Evolutionary conservation across 2,113 vertebrate species (phyloP), one percentile per base, ranked within the genome.

Genomic region (Egretta garzetta): DNA sequence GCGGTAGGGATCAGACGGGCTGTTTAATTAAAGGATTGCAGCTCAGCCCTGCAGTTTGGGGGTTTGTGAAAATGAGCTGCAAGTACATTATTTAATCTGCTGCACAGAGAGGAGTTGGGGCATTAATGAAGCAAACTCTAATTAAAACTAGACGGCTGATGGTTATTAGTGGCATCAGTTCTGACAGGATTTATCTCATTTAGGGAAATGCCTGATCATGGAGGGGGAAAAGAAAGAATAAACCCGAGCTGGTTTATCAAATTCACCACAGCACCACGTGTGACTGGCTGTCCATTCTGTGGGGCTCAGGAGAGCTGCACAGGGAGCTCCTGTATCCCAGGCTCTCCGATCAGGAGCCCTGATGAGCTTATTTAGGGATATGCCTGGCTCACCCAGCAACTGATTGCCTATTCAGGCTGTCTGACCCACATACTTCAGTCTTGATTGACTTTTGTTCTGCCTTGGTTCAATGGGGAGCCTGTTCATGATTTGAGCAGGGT

Each of bases 111-210:
- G 83, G 95, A 97, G 97, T 85, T 85, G 82, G 88, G 90, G 81
- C 96, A 96, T 96, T 97, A 98, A 97, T 97, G 97, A 98, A 98
- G 96, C 96, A 97, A 98, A 96, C 95, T 96, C 97, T 97, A 98
- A 98, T 98, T 98, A 98, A 98, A 97, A 97, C 97, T 98, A 97
- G 97, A 93, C 7, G 55, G 91, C 84, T 97, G 96, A 96, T 81
- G 80, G 95, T 97, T 97, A 97, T 98, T 98, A 98, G 93, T 90
- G 80, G 90, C 96, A 97, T 97, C 96, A 81, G 76, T 95, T 96
- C 93, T 97, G 97, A 97, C 97, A 97, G 90, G 90, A 94, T 96
- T 96, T 89, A 96, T 97, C 90, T 96, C 95, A 92, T 94, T 96
- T 95, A 95, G 74, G 73, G 81, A 94, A 97, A 96, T 3, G 74